phyloP scores from a whole-genome alignment of 2,888 invertebrate genomes.

The Philhelius pedissequus region DNA sequence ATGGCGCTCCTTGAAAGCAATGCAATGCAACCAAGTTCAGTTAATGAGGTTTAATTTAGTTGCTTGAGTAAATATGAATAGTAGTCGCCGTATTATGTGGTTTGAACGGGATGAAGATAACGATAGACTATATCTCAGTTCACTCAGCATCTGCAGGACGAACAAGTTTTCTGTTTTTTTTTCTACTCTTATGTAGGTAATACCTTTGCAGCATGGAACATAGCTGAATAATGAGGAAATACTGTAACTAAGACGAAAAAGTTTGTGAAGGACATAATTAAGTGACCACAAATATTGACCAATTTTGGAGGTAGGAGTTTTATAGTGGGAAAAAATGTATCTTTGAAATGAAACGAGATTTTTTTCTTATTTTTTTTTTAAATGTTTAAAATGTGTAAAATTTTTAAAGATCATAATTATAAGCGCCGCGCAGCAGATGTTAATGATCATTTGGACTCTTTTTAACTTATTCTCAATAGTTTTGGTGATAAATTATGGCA shows the following conservation, averaged over 20 bases:
- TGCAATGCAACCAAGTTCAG: constrained; percentile 18
- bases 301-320: too few relatives aligned
- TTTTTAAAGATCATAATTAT: too few relatives aligned
- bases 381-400: too few relatives aligned
- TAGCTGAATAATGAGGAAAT: not conserved
- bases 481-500: too few relatives aligned
- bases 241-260: not conserved
- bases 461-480: too few relatives aligned
- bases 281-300: too few relatives aligned
- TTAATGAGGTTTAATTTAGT: constrained; percentile 24
- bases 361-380: too few relatives aligned
- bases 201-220: not conserved
- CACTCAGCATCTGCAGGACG: not conserved
- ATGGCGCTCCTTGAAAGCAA: not conserved
- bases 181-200: not conserved
- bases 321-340: too few relatives aligned
- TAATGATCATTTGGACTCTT: too few relatives aligned
- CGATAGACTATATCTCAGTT: not conserved
- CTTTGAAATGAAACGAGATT: too few relatives aligned
- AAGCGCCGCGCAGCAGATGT: too few relatives aligned
- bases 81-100: constrained; percentile 27
- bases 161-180: not conserved
- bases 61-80: constrained; percentile 23
- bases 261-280: too few relatives aligned
- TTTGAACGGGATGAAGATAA: not conserved